phyloP scores from a whole-genome alignment of 2,797 vertebrate genomes.

The Acropternis orthonyx region DNA sequence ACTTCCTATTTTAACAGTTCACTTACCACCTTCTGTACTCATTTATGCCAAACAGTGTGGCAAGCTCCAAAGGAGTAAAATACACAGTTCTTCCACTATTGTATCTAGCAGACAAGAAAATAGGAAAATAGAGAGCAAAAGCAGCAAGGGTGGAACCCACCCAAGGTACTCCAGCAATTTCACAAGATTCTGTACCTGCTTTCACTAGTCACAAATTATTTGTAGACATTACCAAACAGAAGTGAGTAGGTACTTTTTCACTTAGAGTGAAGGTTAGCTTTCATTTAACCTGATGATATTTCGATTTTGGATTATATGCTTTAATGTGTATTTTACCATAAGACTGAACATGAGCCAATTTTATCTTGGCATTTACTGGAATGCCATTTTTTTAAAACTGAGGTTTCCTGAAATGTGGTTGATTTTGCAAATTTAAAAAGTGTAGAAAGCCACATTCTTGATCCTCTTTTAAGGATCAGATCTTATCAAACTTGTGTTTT shows the following conservation, averaged over 20 bases:
- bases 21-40: background rate
- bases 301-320: background rate
- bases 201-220: background rate
- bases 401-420: constrained; percentile 69
- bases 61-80: background rate
- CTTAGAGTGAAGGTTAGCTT: background rate
- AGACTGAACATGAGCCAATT: background rate
- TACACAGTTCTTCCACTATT: background rate
- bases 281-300: background rate
- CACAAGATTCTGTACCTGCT: background rate
- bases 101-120: background rate
- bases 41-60: background rate
- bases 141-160: background rate
- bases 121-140: background rate
- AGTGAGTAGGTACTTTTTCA: background rate
- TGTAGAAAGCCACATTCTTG: constrained; percentile 44
- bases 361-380: constrained; percentile 34
- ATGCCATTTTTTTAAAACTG: constrained; percentile 3
- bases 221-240: background rate
- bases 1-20: background rate
- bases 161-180: background rate
- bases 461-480: constrained; percentile 47
- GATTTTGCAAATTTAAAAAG: constrained; percentile 62
- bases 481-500: constrained; percentile 32
- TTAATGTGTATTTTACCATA: constrained; percentile 2